Base-by-base conservation (phyloP, 35 echinoderm and acorn worm species). In the Hemicentrotus pulcherrimus region DNA sequence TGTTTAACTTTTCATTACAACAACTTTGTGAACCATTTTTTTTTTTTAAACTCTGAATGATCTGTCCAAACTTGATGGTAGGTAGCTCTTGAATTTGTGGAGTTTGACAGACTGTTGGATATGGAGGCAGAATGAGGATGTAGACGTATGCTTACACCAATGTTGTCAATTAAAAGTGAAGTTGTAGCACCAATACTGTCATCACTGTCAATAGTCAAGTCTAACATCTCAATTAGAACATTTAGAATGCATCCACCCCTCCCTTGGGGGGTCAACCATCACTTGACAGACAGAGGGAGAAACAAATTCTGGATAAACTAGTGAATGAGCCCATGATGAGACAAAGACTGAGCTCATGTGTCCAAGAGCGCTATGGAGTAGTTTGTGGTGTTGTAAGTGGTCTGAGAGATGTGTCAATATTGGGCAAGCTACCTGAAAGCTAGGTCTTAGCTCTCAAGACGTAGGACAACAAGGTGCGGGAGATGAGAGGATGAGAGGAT, bases 351-450 rank as follows among this genome's bases (percentile, higher is more conserved):
- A 22, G 28, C n/a, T 78, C 65, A 30, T 78, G 65, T 78, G 65
- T 78, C 65, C 28, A 78, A 78, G 65, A 78, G 18, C 22, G 0
- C 3, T 78, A 18, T 30, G 65, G n/a, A 78, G 65, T 78, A 78
- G 65, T 78, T 78, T 28, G 65, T 78, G 65, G 65, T 78, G n/a
- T 78, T 78, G 22, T n/a, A 78, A 78, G 65, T 78, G 65, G 22
- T 78, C 19, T n/a, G 65, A 78, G 65, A 78, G 65, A n/a, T n/a
- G 65, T 78, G 65, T 78, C 65, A 78, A 78, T 78, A 78, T 78
- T 78, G 24, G 22, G 24, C 65, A 78, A 70, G 61, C 61, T 70
- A 70, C 61, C 61, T 70, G 61, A 70, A 70, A 78, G n/a, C n/a
- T n/a, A n/a, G 28, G 65, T 78, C 65, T 78, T 78, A 78, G 7